These are phyloP conservation scores for Scaptomyza pallida DNA, from an alignment of 1,140 invertebrate genomes.

Conservation along the genomic window DNA sequence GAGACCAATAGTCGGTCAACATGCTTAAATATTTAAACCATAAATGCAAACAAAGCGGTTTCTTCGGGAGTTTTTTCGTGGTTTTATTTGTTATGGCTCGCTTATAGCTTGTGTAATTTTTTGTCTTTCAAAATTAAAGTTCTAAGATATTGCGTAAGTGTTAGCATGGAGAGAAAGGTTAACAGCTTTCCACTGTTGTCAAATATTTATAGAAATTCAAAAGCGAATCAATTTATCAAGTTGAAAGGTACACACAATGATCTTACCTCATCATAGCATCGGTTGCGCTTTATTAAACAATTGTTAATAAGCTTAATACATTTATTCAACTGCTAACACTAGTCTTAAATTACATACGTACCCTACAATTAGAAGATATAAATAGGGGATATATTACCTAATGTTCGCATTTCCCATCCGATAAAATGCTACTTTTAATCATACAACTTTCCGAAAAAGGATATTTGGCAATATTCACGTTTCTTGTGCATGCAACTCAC, in stretches of 20 bases:
- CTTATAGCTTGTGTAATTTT: slow-evolving; percentile 35
- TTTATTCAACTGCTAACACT: too few relatives aligned
- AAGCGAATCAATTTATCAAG: slow-evolving; percentile 9
- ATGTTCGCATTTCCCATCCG: too few relatives aligned
- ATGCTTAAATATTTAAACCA: slow-evolving; percentile 61
- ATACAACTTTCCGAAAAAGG: too few relatives aligned
- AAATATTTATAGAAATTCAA: not conserved
- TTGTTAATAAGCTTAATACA: too few relatives aligned
- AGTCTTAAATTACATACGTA: too few relatives aligned
- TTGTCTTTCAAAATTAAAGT: slow-evolving; percentile 7
- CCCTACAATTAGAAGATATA: too few relatives aligned
- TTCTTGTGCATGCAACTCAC: too few relatives aligned
- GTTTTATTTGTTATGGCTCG: slow-evolving; percentile 16
- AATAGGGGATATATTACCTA: too few relatives aligned
- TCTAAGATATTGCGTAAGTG: slow-evolving; percentile 29
- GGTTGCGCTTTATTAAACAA: not conserved
- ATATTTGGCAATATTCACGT: too few relatives aligned
- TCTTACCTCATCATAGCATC: not conserved
- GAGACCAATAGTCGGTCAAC: slow-evolving; percentile 29
- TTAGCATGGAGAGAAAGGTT: not conserved
- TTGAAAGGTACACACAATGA: not conserved
- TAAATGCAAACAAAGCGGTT: slow-evolving; percentile 18
- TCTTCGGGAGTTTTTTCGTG: slow-evolving; percentile 29
- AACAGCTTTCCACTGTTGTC: not conserved
- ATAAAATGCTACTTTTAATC: too few relatives aligned